Conservation (phyloP, 2,113 vertebrate genomes). For the Hystrix brachyura region DNA sequence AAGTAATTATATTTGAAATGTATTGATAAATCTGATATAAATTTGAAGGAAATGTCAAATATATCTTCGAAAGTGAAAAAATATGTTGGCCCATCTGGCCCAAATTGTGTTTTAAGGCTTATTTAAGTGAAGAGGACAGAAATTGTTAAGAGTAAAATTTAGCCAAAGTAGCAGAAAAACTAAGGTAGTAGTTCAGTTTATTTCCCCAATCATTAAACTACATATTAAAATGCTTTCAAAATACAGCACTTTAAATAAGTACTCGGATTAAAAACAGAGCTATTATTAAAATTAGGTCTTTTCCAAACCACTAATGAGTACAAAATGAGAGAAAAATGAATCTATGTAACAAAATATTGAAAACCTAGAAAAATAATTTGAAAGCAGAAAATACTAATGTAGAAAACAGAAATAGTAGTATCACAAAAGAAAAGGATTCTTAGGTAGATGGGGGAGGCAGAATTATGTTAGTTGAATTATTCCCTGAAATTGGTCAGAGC, state of each 20-base stretch:
- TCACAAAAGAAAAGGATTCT: background rate
- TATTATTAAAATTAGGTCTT: background rate
- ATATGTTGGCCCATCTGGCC: background rate
- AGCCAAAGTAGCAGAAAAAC: background rate
- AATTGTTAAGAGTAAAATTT: background rate
- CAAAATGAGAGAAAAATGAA: background rate
- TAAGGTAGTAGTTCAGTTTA: background rate
- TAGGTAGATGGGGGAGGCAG: background rate
- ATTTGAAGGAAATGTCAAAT: background rate
- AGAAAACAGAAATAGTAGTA: background rate
- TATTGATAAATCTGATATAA: background rate
- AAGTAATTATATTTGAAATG: background rate
- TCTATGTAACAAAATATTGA: background rate
- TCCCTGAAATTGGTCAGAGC: conserved; percentile 40
- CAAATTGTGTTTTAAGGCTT: background rate
- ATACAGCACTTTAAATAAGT: background rate
- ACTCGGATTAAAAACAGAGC: background rate
- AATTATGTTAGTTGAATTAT: conserved; percentile 49
- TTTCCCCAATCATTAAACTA: background rate
- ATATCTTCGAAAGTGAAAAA: background rate
- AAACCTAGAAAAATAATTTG: background rate
- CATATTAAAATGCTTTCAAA: background rate
- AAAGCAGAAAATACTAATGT: background rate
- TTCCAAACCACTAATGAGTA: background rate
- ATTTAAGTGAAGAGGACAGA: background rate